phyloP scores from a whole-genome alignment of 2,888 invertebrate genomes.

The Limenitis camilla region DNA sequence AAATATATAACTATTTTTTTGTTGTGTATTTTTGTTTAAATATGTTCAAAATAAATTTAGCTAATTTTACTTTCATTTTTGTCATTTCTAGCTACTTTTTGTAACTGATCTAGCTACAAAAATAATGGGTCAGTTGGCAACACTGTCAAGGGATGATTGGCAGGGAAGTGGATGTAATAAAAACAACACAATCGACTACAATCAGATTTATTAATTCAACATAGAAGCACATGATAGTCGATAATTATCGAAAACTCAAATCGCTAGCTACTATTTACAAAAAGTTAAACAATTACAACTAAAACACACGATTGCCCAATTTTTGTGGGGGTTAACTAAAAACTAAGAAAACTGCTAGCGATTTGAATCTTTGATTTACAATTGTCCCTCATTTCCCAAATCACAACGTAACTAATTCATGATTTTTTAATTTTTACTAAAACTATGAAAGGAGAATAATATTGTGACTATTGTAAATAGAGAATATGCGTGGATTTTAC shows the following conservation, averaged over 20 bases:
- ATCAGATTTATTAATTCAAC: constrained; percentile 64
- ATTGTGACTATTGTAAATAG: not conserved
- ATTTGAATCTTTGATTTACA: constrained; percentile 17
- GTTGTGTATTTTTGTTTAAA: too few relatives aligned
- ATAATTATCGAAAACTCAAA: constrained; percentile 17
- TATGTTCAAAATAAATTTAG: too few relatives aligned
- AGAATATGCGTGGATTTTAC: too few relatives aligned
- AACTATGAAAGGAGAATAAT: constrained; percentile 6
- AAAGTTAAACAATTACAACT: constrained; percentile 11
- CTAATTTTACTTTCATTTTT: too few relatives aligned
- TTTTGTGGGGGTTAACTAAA: not conserved
- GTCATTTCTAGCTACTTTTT: too few relatives aligned
- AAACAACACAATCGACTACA: constrained; percentile 44
- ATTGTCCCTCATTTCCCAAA: constrained; percentile 10
- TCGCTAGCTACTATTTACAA: constrained; percentile 8
- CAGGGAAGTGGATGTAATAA: constrained; percentile 16
- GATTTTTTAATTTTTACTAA: constrained; percentile 4
- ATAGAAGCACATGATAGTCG: constrained; percentile 45
- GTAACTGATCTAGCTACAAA: too few relatives aligned
- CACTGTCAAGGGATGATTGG: too few relatives aligned
- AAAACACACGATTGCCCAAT: not conserved
- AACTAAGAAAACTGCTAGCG: constrained; percentile 2
- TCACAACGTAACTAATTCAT: constrained; percentile 14
- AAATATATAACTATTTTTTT: too few relatives aligned
- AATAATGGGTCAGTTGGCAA: too few relatives aligned